Percentiles rank a stretch among this genome's conserved stretches.
Conservation (phyloP, 1,140 invertebrate species). For the Epicauta chinensis region DNA sequence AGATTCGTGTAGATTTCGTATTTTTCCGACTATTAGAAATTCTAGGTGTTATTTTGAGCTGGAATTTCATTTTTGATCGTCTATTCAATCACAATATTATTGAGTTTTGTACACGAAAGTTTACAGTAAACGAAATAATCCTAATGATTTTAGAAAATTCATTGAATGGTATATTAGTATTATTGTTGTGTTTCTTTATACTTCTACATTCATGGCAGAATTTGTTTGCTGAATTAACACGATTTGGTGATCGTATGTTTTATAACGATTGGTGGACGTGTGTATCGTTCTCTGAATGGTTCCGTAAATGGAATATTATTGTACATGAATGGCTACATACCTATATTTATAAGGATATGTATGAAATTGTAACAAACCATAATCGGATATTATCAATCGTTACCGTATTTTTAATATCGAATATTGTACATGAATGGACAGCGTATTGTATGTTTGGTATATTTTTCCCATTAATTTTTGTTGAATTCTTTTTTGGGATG, state of each 20-base stretch:
- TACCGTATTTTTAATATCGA: constrained; percentile 47
- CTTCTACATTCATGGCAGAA: constrained; percentile 85
- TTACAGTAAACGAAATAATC: constrained; percentile 3
- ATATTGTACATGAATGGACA: constrained; percentile 49
- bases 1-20: constrained; percentile 65
- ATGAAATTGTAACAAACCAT: constrained; percentile 48
- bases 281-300: constrained; percentile 72
- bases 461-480: constrained; percentile 6
- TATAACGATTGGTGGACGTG: constrained; percentile 93
- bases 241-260: constrained; percentile 78
- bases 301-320: constrained; percentile 89
- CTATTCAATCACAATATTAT: constrained; percentile 60
- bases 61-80: constrained; percentile 66
- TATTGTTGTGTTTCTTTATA: constrained; percentile 74
- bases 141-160: constrained; percentile 58
- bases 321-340: constrained; percentile 93
- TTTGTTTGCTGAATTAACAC: constrained; percentile 76
- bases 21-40: constrained; percentile 66
- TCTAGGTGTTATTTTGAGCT: constrained; percentile 65
- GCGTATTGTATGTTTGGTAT: constrained; percentile 4
- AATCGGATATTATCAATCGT: constrained; percentile 48
- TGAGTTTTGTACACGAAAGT: too few species aligned
- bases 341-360: constrained; percentile 83
- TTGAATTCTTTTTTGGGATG: constrained; percentile 3
- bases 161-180: constrained; percentile 64